Percentiles rank a stretch among this genome's conserved stretches.
phyloP scores from a whole-genome alignment of 2,888 invertebrate genomes.

The Adelognathus sp. region DNA sequence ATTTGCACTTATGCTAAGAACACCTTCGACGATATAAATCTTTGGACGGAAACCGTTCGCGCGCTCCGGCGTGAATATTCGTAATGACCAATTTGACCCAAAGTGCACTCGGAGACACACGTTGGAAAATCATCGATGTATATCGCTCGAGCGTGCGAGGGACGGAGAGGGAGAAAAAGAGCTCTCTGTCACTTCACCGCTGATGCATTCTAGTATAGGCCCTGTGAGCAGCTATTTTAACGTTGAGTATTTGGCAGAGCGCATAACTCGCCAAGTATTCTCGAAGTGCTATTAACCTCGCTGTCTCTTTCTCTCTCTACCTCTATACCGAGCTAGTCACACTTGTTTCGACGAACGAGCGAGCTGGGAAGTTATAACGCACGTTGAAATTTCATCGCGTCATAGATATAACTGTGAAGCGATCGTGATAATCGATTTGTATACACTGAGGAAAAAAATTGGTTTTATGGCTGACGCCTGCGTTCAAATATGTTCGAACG shows the following conservation, averaged over 20 bases:
- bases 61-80: slow-evolving; percentile 34
- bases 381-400: neutral
- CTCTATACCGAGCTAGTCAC: no score
- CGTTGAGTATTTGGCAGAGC: slow-evolving; percentile 73
- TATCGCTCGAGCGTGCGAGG: slow-evolving; percentile 17
- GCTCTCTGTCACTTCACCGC: slow-evolving; percentile 40
- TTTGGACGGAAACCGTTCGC: slow-evolving; percentile 33
- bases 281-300: slow-evolving; percentile 74
- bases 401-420: neutral
- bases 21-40: neutral
- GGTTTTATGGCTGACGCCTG: no score
- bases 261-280: slow-evolving; percentile 72
- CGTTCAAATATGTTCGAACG: no score
- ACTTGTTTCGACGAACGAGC: slow-evolving; percentile 19
- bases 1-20: slow-evolving; percentile 31
- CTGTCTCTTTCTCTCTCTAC: slow-evolving; percentile 23
- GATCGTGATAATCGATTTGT: neutral
- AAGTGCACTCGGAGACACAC: slow-evolving; percentile 2
- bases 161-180: neutral
- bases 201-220: slow-evolving; percentile 56
- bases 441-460: neutral
- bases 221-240: slow-evolving; percentile 71
- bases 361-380: slow-evolving; percentile 5
- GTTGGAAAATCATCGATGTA: slow-evolving; percentile 33
- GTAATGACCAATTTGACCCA: slow-evolving; percentile 29